These are phyloP conservation scores for Noturus placidus DNA, from an alignment of 2,113 vertebrate genomes.

Conservation along the genomic window DNA sequence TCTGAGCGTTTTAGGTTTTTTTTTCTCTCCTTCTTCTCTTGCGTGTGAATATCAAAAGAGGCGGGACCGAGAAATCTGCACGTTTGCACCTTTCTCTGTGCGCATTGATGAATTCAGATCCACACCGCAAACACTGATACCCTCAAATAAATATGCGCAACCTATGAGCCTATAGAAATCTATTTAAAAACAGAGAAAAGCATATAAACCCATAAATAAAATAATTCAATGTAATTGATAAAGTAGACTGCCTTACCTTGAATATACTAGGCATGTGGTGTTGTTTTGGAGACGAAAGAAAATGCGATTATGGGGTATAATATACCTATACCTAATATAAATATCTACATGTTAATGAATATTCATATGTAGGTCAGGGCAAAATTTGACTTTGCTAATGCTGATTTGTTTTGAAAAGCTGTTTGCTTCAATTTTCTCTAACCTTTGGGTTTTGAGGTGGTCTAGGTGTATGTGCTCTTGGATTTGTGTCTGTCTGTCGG, in stretches of 20 bases:
- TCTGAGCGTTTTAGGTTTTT: neutral
- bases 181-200: neutral
- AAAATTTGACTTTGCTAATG: neutral
- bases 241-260: neutral
- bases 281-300: neutral
- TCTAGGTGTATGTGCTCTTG: neutral
- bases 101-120: neutral
- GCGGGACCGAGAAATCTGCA: slow-evolving; percentile 3
- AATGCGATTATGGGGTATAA: neutral
- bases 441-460: neutral
- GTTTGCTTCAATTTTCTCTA: neutral
- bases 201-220: neutral
- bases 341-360: neutral
- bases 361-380: neutral
- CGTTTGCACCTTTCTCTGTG: slow-evolving; percentile 5
- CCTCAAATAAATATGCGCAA: neutral
- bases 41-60: slow-evolving; percentile 8
- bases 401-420: neutral
- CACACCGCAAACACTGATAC: neutral
- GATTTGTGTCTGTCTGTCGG: neutral
- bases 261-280: no score
- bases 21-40: neutral
- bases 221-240: neutral
- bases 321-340: no score
- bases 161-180: neutral